Percentiles rank a stretch among this genome's conserved stretches.
Conservation (phyloP, 2,113 vertebrate genomes). For the Melanocharis versteri region DNA sequence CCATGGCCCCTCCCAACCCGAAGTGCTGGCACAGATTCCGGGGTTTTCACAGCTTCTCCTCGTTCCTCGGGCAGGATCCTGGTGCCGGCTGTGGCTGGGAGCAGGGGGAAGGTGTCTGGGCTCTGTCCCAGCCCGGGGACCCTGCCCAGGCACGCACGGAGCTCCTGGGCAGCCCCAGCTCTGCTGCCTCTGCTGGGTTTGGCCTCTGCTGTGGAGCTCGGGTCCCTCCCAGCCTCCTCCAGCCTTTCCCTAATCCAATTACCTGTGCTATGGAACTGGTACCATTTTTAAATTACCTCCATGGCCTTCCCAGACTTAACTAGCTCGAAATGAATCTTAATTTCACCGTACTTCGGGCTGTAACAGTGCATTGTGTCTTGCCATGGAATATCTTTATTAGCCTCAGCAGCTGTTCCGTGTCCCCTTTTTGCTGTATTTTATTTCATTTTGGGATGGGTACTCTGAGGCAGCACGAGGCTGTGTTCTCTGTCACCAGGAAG, state of each 20-base stretch:
- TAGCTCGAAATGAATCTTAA: not conserved
- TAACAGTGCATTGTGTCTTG: not conserved
- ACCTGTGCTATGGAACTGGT: fast-evolving
- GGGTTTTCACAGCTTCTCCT: not conserved
- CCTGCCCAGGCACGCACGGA: fast-evolving
- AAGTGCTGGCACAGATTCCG: fast-evolving
- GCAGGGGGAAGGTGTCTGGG: too few species aligned
- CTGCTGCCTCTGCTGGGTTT: fast-evolving
- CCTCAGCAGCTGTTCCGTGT: not conserved
- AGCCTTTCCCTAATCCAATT: not conserved
- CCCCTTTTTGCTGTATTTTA: not conserved
- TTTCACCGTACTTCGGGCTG: not conserved
- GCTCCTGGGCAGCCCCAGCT: fast-evolving
- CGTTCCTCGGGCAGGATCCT: not conserved
- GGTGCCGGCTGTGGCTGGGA: fast-evolving
- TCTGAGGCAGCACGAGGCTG: not conserved
- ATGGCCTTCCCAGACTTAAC: not conserved
- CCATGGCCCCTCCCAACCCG: fast-evolving
- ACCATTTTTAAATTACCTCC: not conserved
- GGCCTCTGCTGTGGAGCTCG: fast-evolving
- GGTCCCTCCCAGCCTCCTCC: not conserved
- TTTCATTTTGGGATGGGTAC: not conserved
- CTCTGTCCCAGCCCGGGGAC: not conserved
- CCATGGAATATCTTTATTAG: not conserved
- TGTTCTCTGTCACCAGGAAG: not conserved